A percentile compares a stretch with the other conserved stretches of the same genome.
Evolutionary conservation across 2,888 invertebrate genomes (phyloP).

Genomic region (Xanthorhoe designata): DNA sequence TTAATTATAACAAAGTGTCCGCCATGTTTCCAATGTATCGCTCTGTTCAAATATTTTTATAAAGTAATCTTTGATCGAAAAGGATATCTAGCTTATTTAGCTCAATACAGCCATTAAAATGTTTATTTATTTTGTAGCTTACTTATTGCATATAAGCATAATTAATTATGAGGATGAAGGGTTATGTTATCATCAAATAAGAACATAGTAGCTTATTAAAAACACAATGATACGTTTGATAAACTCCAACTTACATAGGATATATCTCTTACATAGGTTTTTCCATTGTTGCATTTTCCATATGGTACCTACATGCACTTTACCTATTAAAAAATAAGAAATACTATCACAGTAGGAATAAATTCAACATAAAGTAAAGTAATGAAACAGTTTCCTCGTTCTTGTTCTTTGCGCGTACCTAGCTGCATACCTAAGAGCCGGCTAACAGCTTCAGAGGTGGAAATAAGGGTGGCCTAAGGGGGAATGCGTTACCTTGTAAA

Average conservation of each 20-base stretch:
- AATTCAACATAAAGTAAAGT: conserved; percentile 48
- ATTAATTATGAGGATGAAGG: no score
- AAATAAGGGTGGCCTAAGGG: conserved; percentile 58
- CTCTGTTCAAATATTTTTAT: no score
- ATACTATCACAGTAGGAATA: conserved; percentile 38
- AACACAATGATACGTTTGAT: no score
- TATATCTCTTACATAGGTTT: neutral
- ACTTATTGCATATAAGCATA: no score
- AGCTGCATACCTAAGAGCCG: conserved; percentile 50
- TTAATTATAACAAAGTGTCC: neutral
- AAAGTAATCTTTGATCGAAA: neutral
- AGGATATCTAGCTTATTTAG: neutral
- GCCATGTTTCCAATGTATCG: neutral
- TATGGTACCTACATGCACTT: conserved; percentile 3
- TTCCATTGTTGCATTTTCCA: conserved; percentile 9
- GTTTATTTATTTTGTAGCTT: no score
- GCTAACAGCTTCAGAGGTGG: conserved; percentile 69
- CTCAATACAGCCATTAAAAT: neutral
- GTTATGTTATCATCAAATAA: no score
- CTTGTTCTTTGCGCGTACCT: conserved; percentile 49
- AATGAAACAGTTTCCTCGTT: conserved; percentile 56
- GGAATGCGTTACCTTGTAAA: conserved; percentile 61
- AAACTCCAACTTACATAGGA: no score
- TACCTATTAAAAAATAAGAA: conserved; percentile 27
- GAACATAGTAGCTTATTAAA: no score